Evolutionary conservation across 2,797 vertebrate species (phyloP).

Genomic region (Bradypodion pumilum): DNA sequence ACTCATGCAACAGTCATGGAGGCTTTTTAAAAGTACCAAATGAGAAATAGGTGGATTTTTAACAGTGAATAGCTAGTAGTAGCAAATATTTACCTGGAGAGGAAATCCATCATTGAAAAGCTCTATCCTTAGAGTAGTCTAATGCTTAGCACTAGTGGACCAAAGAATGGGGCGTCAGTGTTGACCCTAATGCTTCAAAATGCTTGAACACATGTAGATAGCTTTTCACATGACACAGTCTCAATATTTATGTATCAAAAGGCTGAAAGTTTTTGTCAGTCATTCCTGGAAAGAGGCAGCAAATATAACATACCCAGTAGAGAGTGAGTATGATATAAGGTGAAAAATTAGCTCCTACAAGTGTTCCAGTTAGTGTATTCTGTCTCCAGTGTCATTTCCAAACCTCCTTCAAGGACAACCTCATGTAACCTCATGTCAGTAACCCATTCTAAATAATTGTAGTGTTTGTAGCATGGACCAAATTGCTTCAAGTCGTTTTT

Average conservation of each 20-base stretch:
- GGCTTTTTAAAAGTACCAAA: neutral
- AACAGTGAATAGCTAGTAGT: neutral
- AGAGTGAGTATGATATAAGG: neutral
- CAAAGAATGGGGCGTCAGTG: neutral
- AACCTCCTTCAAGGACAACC: neutral
- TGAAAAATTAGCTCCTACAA: neutral
- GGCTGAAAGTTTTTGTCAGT: neutral
- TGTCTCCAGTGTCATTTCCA: neutral
- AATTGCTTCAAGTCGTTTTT: neutral
- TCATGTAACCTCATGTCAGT: neutral
- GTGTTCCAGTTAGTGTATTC: neutral
- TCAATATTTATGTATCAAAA: neutral
- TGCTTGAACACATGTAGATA: neutral
- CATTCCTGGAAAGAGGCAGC: neutral
- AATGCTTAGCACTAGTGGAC: neutral
- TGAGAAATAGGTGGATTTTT: neutral
- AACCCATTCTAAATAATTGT: neutral
- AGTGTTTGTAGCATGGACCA: neutral
- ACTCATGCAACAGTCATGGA: neutral
- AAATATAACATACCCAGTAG: neutral
- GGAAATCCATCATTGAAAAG: neutral
- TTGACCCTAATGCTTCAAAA: neutral
- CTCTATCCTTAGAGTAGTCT: neutral
- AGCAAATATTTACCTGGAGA: neutral
- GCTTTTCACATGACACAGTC: neutral